Evolutionary conservation across 2,797 vertebrate genomes (phyloP).

Genomic region (Oreonectes daqikongensis): DNA sequence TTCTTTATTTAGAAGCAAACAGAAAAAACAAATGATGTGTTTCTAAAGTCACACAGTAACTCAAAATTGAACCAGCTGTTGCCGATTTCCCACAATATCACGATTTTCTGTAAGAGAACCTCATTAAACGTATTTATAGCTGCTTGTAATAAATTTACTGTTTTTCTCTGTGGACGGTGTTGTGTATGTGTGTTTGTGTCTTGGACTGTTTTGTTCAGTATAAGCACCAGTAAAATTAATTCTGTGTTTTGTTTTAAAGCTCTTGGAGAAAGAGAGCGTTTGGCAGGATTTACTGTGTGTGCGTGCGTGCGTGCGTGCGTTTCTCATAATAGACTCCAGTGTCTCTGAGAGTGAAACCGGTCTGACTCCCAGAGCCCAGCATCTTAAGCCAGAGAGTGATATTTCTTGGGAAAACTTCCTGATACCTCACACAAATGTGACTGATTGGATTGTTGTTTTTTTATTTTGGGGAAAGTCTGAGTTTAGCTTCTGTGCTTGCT

Average conservation of each 20-base stretch:
- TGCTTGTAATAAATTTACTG: conserved; percentile 34
- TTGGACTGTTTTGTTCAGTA: neutral
- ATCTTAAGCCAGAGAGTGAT: conserved; percentile 34
- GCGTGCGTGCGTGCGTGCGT: too few relatives aligned
- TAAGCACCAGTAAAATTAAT: conserved; percentile 25
- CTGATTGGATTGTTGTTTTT: conserved; percentile 8
- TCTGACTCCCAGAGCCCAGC: conserved; percentile 12
- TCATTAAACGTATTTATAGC: conserved; percentile 51
- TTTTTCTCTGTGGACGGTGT: conserved; percentile 2
- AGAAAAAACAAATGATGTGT: neutral
- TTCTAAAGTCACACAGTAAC: neutral
- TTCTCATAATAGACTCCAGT: conserved; percentile 22
- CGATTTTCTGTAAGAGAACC: conserved; percentile 31
- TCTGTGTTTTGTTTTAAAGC: conserved; percentile 8
- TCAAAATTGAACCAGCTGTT: neutral
- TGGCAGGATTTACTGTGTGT: neutral
- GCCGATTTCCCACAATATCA: neutral
- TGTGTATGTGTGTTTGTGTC: neutral
- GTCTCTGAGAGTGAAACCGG: conserved; percentile 15
- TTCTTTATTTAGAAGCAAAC: neutral
- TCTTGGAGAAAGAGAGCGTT: neutral
- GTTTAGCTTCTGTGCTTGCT: conserved; percentile 4
- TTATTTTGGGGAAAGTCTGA: conserved; percentile 14
- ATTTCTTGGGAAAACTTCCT: conserved; percentile 22
- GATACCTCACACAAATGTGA: neutral